Conservation (phyloP, 2,113 vertebrate species). For the Hippocampus barbouri region DNA sequence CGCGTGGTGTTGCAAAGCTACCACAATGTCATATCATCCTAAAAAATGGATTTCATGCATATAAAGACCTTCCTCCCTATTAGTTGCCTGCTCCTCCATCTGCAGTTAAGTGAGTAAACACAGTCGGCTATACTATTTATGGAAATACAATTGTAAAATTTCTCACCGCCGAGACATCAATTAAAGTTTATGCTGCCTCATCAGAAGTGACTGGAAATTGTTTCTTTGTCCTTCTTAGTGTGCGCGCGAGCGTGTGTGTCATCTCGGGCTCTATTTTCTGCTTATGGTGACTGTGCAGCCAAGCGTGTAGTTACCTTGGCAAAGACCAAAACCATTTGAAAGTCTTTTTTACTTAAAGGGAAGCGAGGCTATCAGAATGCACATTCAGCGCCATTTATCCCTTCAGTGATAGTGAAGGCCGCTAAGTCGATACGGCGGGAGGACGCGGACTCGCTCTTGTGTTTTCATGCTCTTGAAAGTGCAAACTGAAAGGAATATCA, state of each 20-base stretch:
- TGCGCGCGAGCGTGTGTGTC: not conserved
- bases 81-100: not conserved
- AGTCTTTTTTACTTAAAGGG: not conserved
- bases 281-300: slow-evolving; percentile 8
- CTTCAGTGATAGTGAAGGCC: slow-evolving; percentile 1
- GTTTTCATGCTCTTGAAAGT: not conserved
- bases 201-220: slow-evolving; percentile 42
- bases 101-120: not conserved
- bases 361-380: slow-evolving; percentile 7
- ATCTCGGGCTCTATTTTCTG: slow-evolving; percentile 8
- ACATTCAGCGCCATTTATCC: slow-evolving; percentile 8
- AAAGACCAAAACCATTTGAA: slow-evolving; percentile 1
- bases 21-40: no score
- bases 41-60: no score
- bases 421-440: not conserved
- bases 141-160: slow-evolving; percentile 1
- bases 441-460: not conserved
- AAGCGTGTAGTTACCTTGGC: slow-evolving; percentile 20
- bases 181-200: slow-evolving; percentile 52
- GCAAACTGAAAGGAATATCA: not conserved
- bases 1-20: no score
- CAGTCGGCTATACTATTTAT: not conserved
- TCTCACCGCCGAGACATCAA: slow-evolving; percentile 42
- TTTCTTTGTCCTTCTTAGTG: slow-evolving; percentile 46
- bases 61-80: not conserved